Conservation (phyloP, 2,888 invertebrate species). For the Dryococelus australis region DNA sequence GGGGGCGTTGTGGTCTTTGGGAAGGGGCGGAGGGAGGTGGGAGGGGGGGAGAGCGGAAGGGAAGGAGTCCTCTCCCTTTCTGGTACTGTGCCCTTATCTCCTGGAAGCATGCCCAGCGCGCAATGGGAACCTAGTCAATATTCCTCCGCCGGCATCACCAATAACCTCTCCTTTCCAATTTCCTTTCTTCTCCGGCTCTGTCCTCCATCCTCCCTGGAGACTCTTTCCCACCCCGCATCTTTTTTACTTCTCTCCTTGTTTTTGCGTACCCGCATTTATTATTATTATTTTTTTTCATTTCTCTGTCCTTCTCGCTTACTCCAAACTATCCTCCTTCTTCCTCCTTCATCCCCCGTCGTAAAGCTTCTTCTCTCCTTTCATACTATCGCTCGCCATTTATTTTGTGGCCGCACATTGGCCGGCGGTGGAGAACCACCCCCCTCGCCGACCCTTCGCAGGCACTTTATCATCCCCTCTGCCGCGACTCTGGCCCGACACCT, state of each 20-base stretch:
- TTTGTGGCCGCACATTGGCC: neutral
- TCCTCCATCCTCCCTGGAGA: too few species aligned
- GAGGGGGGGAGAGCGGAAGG: too few species aligned
- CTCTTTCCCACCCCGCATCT: too few species aligned
- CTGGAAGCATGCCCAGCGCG: conserved; percentile 16
- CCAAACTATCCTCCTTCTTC: neutral
- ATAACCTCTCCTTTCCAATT: neutral
- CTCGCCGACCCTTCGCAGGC: neutral
- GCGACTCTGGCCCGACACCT: neutral
- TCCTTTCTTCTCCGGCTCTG: neutral
- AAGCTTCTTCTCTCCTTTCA: neutral
- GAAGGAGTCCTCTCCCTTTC: neutral
- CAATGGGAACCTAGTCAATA: conserved; percentile 4
- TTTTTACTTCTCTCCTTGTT: neutral
- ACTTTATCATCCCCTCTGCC: neutral
- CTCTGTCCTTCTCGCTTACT: neutral
- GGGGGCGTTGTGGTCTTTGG: neutral
- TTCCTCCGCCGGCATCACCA: neutral
- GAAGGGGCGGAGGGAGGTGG: neutral
- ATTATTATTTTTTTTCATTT: neutral
- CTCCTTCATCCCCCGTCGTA: neutral
- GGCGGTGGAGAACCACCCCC: neutral
- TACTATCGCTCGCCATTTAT: neutral
- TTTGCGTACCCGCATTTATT: neutral
- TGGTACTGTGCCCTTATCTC: neutral